Base-by-base conservation (phyloP, 2,888 invertebrate genomes). In the Tetrapedia diversipes region DNA sequence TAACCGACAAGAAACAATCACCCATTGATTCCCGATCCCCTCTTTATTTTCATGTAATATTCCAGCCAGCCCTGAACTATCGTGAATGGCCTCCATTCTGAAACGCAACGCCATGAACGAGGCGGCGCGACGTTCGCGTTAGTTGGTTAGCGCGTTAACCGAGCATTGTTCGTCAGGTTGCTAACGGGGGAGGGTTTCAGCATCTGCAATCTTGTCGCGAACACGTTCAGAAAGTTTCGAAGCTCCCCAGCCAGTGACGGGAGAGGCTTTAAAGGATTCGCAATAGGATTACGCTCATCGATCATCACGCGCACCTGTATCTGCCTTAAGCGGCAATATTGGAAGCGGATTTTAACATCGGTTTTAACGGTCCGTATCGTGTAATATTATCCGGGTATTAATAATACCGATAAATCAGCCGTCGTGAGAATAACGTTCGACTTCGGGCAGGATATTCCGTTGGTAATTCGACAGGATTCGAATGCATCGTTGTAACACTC, bases 381-480 rank as follows among this genome's bases (percentile, higher is more conserved):
- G 83, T 77, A 82, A 81, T 83, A 85, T 87, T 88, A 88, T 89
- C 86, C 87, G 60, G 67, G 82, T 85, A 88, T 89, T 88, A 88
- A 88, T 87, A 87, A 89, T 83, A 74, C 72, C 82, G 75, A 86
- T 89, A 89, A 88, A 88, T 88, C 86, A 88, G 77, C 75, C 75
- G 72, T 78, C 78, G 66, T 67, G 79, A 79, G 87, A 87, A 84
- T 83, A 84, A 84, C 83, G 85, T 80, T 74, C 83, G 83, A 85
- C 85, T 82, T 82, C 68, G 71, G 67, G 61, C 56, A 60, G 74
- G 78, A 78, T 80, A 87, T 87, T 77, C 84, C 82, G 79, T 74
- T 65, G 72, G 80, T 84, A 85, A 84, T 83, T 88, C 80, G 80
- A 82, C 81, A 74, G 66, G 77, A 77, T 82, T n/a, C 80, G 83